A percentile compares a stretch with the other conserved stretches of the same genome.
Conservation (phyloP, 2,888 invertebrate species). For the Phalangium opilio region DNA sequence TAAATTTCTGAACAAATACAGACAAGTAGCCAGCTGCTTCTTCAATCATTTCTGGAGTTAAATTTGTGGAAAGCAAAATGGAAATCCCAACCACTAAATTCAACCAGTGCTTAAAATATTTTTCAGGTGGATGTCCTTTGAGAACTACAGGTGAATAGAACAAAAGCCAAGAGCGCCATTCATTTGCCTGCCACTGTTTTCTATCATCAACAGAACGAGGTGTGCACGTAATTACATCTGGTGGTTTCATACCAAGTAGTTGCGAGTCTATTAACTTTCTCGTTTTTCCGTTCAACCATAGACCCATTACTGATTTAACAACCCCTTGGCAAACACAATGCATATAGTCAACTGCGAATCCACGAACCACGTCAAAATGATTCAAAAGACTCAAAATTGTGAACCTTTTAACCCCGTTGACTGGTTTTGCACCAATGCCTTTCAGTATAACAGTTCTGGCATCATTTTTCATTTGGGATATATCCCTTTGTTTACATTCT, state of each 20-base stretch:
- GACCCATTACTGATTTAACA: background rate
- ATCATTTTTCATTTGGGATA: background rate
- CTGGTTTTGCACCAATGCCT: background rate
- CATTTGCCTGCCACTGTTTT: slow-evolving; percentile 1
- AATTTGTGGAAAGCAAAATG: too few relatives aligned
- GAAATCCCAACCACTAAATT: too few relatives aligned
- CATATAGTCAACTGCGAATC: slow-evolving; percentile 1
- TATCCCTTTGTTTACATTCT: too few relatives aligned
- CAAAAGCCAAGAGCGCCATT: slow-evolving; percentile 4
- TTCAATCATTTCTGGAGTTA: too few relatives aligned
- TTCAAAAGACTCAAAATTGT: background rate
- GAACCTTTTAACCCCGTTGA: background rate
- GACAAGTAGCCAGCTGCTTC: too few relatives aligned
- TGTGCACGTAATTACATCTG: background rate
- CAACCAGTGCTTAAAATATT: slow-evolving; percentile 1
- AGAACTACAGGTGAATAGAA: background rate
- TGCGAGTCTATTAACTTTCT: background rate
- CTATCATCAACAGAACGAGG: background rate
- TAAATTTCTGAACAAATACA: too few relatives aligned
- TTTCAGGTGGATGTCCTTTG: background rate
- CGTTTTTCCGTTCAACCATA: background rate
- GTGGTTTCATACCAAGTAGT: background rate
- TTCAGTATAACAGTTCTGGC: background rate
- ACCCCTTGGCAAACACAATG: slow-evolving; percentile 1
- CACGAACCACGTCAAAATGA: background rate